phyloP scores from a whole-genome alignment of 2,888 invertebrate genomes.

The Baronia brevicornis region DNA sequence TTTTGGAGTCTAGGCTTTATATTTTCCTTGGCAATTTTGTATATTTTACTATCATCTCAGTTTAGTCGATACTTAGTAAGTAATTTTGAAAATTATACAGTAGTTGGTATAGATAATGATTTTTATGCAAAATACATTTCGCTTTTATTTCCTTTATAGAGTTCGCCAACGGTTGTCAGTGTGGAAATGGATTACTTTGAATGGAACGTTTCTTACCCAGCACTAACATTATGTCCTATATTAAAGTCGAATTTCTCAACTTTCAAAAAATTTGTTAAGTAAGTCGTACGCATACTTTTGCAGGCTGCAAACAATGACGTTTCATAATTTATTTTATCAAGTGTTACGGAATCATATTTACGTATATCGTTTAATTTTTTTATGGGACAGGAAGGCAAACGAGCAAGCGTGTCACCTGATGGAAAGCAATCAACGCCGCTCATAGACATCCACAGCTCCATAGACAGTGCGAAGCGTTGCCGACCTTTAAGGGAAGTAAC shows the following conservation, averaged over 20 bases:
- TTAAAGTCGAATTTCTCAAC: slow-evolving; percentile 66
- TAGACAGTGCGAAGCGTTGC: no score
- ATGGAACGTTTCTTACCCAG: slow-evolving; percentile 82
- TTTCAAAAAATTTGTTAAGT: slow-evolving; percentile 39
- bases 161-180: slow-evolving; percentile 80
- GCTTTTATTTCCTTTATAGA: slow-evolving; percentile 46
- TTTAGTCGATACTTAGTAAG: slow-evolving; percentile 50
- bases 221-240: slow-evolving; percentile 79
- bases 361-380: no score
- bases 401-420: no score
- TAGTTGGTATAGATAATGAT: neutral
- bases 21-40: slow-evolving; percentile 32
- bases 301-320: no score
- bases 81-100: slow-evolving; percentile 11
- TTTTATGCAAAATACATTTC: neutral
- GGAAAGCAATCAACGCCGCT: no score
- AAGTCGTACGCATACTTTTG: slow-evolving; percentile 17
- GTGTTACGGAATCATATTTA: no score
- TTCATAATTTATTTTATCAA: no score
- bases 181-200: slow-evolving; percentile 82
- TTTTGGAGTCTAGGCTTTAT: slow-evolving; percentile 50
- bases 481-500: no score
- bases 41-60: slow-evolving; percentile 40
- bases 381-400: no score
- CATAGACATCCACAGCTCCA: no score